phyloP scores from a whole-genome alignment of 2,113 vertebrate genomes.

The Kryptolebias marmoratus region DNA sequence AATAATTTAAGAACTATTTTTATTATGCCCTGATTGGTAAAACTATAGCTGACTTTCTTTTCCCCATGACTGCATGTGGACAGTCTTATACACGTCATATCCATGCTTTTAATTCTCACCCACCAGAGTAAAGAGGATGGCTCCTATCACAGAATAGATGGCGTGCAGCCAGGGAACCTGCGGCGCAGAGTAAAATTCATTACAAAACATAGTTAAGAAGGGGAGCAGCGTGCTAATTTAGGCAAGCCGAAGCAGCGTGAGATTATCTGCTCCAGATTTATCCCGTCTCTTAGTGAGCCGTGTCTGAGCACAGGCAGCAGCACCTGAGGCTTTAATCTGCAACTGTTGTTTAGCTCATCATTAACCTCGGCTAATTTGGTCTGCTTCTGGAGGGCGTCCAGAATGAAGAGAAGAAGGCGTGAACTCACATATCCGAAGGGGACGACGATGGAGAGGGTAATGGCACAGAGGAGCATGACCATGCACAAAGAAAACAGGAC shows the following conservation, averaged over 20 bases:
- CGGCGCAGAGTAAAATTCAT: not conserved
- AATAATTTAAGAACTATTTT: too few species aligned
- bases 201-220: slow-evolving; percentile 39
- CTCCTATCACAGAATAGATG: slow-evolving; percentile 86
- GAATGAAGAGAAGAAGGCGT: too few species aligned
- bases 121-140: slow-evolving; percentile 92
- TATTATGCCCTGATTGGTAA: too few species aligned
- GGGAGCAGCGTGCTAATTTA: slow-evolving; percentile 41
- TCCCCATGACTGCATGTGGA: not conserved
- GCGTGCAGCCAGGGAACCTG: slow-evolving; percentile 94
- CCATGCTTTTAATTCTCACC: slow-evolving; percentile 81
- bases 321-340: slow-evolving; percentile 14
- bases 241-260: slow-evolving; percentile 20
- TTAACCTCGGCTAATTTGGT: slow-evolving; percentile 30
- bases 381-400: slow-evolving; percentile 11
- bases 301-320: slow-evolving; percentile 7
- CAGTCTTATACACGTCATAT: not conserved
- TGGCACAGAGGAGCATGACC: slow-evolving; percentile 88
- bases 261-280: slow-evolving; percentile 56
- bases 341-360: slow-evolving; percentile 24
- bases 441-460: slow-evolving; percentile 85
- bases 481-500: slow-evolving; percentile 88
- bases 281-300: slow-evolving; percentile 21
- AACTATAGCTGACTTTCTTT: too few species aligned
- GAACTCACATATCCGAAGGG: slow-evolving; percentile 91